phyloP scores from a whole-genome alignment of 2,113 vertebrate species.

The Apteryx mantelli region DNA sequence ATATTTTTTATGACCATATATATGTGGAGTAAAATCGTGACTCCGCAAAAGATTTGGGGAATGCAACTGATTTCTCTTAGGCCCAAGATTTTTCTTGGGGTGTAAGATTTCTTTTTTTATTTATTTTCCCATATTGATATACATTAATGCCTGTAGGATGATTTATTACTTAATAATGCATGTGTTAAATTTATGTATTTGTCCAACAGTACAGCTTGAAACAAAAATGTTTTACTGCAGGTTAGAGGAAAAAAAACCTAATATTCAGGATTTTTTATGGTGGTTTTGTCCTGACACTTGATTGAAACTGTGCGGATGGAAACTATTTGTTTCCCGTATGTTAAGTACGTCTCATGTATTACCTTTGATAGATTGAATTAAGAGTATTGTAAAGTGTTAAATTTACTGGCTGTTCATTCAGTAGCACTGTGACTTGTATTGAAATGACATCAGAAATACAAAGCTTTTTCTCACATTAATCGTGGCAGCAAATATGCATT shows the following conservation, averaged over 20 bases:
- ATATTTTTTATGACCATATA: not conserved
- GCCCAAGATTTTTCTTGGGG: not conserved
- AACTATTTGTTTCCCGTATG: not conserved
- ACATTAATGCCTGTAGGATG: accelerated
- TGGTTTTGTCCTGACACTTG: not conserved
- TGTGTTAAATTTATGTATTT: not conserved
- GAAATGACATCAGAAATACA: not conserved
- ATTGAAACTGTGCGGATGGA: not conserved
- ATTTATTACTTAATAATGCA: not conserved
- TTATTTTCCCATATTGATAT: accelerated
- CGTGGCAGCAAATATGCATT: not conserved
- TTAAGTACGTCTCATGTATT: not conserved
- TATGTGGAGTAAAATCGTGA: not conserved
- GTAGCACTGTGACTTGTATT: not conserved
- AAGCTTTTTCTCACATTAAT: not conserved
- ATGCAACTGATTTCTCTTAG: not conserved
- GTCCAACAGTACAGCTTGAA: not conserved
- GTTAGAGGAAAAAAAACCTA: not conserved
- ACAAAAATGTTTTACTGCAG: not conserved
- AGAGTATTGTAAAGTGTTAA: not conserved
- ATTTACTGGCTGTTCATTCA: not conserved
- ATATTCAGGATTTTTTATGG: not conserved
- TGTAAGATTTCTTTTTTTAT: not conserved
- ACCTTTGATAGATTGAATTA: not conserved
- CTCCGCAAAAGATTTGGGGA: not conserved